Evolutionary conservation across 2,888 invertebrate species (phyloP), one percentile per base, ranked within the genome.

Genomic region (Chirona hameri): DNA sequence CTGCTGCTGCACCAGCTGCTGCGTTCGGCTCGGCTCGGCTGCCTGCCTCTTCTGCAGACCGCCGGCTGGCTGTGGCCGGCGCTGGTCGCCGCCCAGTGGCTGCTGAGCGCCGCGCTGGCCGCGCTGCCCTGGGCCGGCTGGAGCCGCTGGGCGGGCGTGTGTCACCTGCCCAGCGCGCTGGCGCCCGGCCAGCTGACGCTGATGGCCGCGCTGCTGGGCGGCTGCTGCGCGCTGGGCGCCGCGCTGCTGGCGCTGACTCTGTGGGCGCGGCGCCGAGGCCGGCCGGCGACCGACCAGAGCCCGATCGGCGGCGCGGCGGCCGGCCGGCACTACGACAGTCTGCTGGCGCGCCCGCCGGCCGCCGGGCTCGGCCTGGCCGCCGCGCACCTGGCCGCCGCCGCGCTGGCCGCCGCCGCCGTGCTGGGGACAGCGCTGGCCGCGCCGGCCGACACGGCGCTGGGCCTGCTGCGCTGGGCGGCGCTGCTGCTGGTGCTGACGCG

Each of bases 1-100:
- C 72, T 39, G 72, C 72, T 21, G 72, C 31, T 39, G 39, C 72
- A 39, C 31, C 72, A 72, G 31, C 72, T 72, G 72, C 72, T 72
- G 31, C 72, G 39, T 31, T 39, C 31, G 21, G 31, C 31, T 31
- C 72, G 31, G 31, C 69, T 69, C 29, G 69, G 69, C 69, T 69
- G 69, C 14, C 72, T 72, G 72, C 72, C 29, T 18, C 72, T 72
- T 15, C 39, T 39, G 72, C 72, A 72, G 31, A 39, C 72, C 29
- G 72, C 72, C 21, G 72, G 72, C 31, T 39, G 72, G 72, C 72
- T 72, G 72, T 72, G 72, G 72, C 72, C 72, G 72, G 39, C 72
- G 39, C 72, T 72, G 72, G 18, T 72, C 18, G 39, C 15, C 14
- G 31, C 31, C 31, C 72, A 72, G 72, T 72, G 72, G 72, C 21